Conservation (phyloP, 92 coral and sea anemone species). For the Blastomussa wellsi region DNA sequence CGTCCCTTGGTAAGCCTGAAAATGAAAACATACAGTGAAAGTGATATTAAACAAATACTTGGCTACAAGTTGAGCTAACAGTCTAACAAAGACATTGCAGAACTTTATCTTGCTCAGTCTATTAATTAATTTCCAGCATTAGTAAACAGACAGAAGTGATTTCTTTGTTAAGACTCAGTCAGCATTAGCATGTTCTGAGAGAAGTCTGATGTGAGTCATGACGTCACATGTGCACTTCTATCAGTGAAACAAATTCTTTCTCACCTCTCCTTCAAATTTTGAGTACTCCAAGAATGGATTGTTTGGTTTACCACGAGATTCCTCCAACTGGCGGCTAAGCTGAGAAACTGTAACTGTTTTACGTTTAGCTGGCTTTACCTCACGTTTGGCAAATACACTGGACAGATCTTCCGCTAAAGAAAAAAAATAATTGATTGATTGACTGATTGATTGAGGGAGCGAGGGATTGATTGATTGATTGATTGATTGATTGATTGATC, state of each 20-base stretch:
- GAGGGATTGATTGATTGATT: not conserved
- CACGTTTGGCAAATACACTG: slow-evolving; percentile 77
- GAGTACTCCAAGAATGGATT: slow-evolving; percentile 90
- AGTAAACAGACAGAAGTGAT: too few species aligned
- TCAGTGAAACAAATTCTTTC: not conserved
- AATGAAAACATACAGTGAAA: not conserved
- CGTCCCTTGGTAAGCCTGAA: slow-evolving; percentile 88
- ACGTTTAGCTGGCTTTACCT: slow-evolving; percentile 58
- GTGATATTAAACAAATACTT: not conserved
- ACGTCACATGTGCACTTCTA: too few species aligned
- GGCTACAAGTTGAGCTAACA: too few species aligned
- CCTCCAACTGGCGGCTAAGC: slow-evolving; percentile 73
- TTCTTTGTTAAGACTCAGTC: too few species aligned
- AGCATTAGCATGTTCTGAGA: too few species aligned
- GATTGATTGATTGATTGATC: not conserved
- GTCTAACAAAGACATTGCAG: too few species aligned
- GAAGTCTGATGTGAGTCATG: too few species aligned
- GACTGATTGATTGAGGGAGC: not conserved
- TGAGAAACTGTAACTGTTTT: slow-evolving; percentile 63
- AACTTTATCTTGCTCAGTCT: too few species aligned
- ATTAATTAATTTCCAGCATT: too few species aligned
- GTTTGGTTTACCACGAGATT: slow-evolving; percentile 76
- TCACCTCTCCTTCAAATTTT: slow-evolving; percentile 98
- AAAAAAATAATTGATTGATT: not conserved
- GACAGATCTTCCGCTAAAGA: slow-evolving; percentile 67